Evolutionary conservation across 2,113 vertebrate species (phyloP), one percentile per base, ranked within the genome.

Genomic region (Coracopsis vasa): DNA sequence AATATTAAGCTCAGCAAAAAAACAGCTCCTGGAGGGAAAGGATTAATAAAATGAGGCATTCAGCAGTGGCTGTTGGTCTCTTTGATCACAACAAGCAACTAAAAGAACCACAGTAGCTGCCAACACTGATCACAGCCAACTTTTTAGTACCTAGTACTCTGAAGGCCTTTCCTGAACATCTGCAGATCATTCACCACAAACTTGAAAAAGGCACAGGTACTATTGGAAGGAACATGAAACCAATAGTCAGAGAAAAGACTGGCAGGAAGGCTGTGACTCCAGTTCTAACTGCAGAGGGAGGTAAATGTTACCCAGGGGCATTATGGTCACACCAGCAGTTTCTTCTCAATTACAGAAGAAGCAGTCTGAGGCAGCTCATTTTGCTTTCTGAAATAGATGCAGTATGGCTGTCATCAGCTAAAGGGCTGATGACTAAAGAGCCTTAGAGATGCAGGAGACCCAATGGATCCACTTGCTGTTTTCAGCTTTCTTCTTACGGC

Each of bases 21-120:
- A 60, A 37, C 93, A 97, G 66, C 51, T 97, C 95, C 96, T 73
- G 77, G 87, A 95, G 95, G 96, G 67, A 97, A 96, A 96, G 95
- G 79, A 98, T 93, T 93, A 96, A 97, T 95, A 95, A 97, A 92
- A 96, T 66, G 71, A 90, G 89, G 80, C 87, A 85, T 92, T 96
- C 66, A 4, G 87, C 80, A 88, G 94, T 73, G 60, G 48, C 66
- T 88, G 58, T 69, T 86, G 85, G 94, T 94, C 95, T 96, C 92
- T 94, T 70, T 8, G 96, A 89, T 78, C 77, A 17, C 45, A 81
- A 81, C 6, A 80, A 82, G 39, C 64, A 80, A 60, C 66, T 84
- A 72, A 86, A 74, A 75, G 33, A 73, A 74, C 33, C 19, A 78
- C 47, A 94, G 37, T 44, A 93, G 45, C 58, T 90, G 87, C 77